These are phyloP conservation scores for Stichodactyla mertensii DNA, from an alignment of 64 coral and sea anemone species.

Conservation along the genomic window DNA sequence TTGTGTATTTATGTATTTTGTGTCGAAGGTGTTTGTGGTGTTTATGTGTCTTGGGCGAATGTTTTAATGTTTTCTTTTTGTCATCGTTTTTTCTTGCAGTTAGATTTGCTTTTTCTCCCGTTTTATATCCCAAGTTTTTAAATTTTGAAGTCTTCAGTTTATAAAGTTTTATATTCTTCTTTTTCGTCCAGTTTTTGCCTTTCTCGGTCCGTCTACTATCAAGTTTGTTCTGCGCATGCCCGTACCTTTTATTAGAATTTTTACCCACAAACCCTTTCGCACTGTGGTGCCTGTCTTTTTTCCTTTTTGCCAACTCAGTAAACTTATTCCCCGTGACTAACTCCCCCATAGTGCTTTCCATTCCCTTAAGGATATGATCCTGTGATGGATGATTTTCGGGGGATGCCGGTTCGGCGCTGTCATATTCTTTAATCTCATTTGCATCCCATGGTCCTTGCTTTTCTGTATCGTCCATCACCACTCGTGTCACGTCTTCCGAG, in stretches of 20 bases:
- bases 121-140: not conserved
- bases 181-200: not conserved
- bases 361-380: slow-evolving; percentile 58
- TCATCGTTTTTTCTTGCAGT: not conserved
- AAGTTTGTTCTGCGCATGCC: not conserved
- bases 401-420: not conserved
- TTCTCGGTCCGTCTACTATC: not conserved
- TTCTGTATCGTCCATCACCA: slow-evolving; percentile 66
- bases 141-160: not conserved
- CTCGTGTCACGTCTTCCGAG: slow-evolving; percentile 67
- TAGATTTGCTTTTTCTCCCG: not conserved
- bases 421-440: not conserved
- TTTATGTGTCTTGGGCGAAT: not conserved
- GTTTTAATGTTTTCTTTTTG: not conserved
- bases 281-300: not conserved
- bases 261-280: slow-evolving; percentile 1
- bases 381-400: slow-evolving; percentile 3
- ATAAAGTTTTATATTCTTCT: no score
- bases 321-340: slow-evolving; percentile 56
- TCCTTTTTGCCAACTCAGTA: slow-evolving; percentile 16
- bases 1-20: not conserved
- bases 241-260: not conserved
- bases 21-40: not conserved
- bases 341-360: slow-evolving; percentile 59
- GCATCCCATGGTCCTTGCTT: slow-evolving; percentile 4